phyloP scores from a whole-genome alignment of 2,888 invertebrate genomes.

The Caenorhabditis sp. region DNA sequence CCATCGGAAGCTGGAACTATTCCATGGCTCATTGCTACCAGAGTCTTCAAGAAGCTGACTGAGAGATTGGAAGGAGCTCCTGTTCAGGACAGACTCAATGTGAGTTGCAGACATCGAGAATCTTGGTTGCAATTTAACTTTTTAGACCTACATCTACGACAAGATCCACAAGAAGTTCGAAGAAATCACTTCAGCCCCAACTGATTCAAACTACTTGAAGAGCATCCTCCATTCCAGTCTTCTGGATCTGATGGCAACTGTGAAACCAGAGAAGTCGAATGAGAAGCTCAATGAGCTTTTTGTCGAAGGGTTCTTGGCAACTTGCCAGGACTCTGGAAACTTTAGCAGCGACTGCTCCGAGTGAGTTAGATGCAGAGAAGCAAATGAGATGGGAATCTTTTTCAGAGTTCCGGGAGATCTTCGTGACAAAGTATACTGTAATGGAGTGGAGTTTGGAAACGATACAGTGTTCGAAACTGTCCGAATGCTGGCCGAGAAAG shows the following conservation, averaged over 20 bases:
- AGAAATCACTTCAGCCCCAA: conserved; percentile 19
- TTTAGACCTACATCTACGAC: conserved; percentile 52
- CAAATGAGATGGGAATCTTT: too few relatives aligned
- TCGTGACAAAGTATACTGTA: conserved; percentile 69
- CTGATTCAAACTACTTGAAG: conserved; percentile 34
- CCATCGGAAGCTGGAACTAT: conserved; percentile 59
- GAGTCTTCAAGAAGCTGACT: conserved; percentile 43
- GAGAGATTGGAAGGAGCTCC: conserved; percentile 52
- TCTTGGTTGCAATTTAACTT: background rate
- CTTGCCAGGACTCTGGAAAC: conserved; percentile 37
- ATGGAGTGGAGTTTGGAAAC: conserved; percentile 69
- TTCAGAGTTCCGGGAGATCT: conserved; percentile 70
- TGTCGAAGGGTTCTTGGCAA: conserved; percentile 38
- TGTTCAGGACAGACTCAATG: conserved; percentile 54
- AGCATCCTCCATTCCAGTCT: conserved; percentile 32
- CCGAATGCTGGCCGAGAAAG: conserved; percentile 49
- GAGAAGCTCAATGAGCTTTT: conserved; percentile 45
- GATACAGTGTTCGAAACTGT: conserved; percentile 62
- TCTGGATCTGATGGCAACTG: conserved; percentile 51
- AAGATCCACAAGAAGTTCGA: conserved; percentile 53
- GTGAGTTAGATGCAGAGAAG: too few relatives aligned
- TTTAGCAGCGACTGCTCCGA: conserved; percentile 66
- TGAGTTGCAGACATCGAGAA: conserved; percentile 15
- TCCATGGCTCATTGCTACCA: conserved; percentile 56
- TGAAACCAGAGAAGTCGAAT: conserved; percentile 56